phyloP scores from a whole-genome alignment of 1,140 invertebrate genomes.

The Triops cancriformis region DNA sequence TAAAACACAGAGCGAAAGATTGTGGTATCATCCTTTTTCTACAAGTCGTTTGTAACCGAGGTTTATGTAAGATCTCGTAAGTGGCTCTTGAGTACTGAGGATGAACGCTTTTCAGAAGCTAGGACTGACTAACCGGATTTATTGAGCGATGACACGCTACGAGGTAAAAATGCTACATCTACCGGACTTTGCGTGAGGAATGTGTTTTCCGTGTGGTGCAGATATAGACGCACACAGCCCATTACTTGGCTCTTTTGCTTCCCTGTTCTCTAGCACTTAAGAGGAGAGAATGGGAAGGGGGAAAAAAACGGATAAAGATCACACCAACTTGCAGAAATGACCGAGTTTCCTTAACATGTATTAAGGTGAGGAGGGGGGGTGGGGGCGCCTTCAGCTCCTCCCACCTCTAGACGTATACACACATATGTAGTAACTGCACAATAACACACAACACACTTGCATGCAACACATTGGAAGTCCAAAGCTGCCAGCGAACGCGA shows the following conservation, averaged over 20 bases:
- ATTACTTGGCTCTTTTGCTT: too few species aligned
- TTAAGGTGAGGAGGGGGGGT: too few species aligned
- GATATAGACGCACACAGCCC: too few species aligned
- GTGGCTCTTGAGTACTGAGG: background rate
- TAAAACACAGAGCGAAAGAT: background rate
- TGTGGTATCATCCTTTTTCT: background rate
- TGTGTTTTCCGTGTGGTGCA: too few species aligned
- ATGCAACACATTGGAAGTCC: too few species aligned
- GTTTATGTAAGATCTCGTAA: background rate
- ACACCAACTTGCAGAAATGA: too few species aligned
- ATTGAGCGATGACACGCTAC: background rate
- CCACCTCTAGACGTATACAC: background rate
- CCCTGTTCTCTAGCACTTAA: too few species aligned
- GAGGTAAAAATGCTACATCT: background rate
- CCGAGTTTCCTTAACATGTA: too few species aligned
- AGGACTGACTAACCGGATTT: background rate
- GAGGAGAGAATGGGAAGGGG: too few species aligned
- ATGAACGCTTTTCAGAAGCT: conserved; percentile 10
- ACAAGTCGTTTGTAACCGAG: background rate
- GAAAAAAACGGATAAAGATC: too few species aligned
- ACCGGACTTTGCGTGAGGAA: too few species aligned
- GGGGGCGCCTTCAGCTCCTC: too few species aligned
- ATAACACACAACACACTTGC: background rate
- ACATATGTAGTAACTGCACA: background rate
- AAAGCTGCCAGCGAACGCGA: background rate